Conservation (phyloP, 2,113 vertebrate genomes). For the Megaleporinus macrocephalus region DNA sequence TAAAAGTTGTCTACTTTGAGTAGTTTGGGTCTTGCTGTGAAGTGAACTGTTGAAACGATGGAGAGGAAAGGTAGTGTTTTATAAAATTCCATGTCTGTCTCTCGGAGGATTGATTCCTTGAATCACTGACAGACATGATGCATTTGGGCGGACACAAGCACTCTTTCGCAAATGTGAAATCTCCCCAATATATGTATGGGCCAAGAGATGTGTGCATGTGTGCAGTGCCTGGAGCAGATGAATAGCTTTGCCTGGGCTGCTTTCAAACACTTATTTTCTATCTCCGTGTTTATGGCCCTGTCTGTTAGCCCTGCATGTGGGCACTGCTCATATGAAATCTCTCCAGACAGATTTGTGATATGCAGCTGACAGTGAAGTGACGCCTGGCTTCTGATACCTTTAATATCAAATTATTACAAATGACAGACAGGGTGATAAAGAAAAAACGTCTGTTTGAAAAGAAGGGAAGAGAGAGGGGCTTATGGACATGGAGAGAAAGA, state of each 20-base stretch:
- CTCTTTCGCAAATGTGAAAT: neutral
- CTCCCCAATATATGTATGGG: constrained; percentile 4
- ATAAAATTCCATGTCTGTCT: neutral
- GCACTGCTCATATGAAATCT: neutral
- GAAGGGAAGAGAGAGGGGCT: neutral
- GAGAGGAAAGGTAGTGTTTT: neutral
- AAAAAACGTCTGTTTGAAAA: constrained; percentile 10
- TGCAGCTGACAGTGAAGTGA: constrained; percentile 12
- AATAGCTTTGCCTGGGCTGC: neutral
- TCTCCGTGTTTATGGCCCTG: constrained; percentile 9
- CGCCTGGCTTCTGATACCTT: constrained; percentile 3
- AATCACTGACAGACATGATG: constrained; percentile 5
- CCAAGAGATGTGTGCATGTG: neutral
- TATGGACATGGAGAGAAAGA: neutral
- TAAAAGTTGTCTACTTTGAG: constrained; percentile 15
- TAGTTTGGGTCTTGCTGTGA: neutral
- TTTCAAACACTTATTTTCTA: constrained; percentile 9
- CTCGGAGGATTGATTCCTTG: neutral
- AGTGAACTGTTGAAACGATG: neutral
- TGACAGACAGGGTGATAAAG: constrained; percentile 15
- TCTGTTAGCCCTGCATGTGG: neutral
- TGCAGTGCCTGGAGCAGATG: constrained; percentile 2
- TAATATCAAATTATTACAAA: constrained; percentile 2
- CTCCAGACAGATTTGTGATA: neutral
- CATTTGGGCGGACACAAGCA: neutral